Base-by-base conservation (phyloP, 2,888 invertebrate genomes). In the Adelphocoris suturalis region DNA sequence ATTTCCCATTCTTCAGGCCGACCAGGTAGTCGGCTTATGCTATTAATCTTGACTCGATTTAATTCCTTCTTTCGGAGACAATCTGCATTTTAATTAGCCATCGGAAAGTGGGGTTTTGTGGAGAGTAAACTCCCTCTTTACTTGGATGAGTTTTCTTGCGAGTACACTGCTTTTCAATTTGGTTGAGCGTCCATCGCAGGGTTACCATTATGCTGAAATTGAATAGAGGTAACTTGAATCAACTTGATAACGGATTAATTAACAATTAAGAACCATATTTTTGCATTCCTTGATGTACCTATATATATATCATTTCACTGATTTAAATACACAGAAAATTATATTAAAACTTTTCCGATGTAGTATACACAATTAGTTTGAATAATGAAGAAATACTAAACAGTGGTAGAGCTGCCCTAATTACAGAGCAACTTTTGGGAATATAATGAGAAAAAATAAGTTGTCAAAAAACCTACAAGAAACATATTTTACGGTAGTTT, bases 61-160 rank as follows among this genome's bases (percentile, higher is more conserved):
- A 78, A 78, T 78, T 85, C 61, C 85, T 37, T 37, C 37, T 57
- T 85, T 47, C 12, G 52, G 61, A 52, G 86, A 86, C 86, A 86
- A 86, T 86, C 86, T 86, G 27, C 75, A 86, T 86, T 75, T 75
- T 86, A 86, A 86, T 86, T 86, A 86, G 48, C 14, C 68, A 52
- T 82, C 27, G 82, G 47, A 52, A 52, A 47, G 23, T n/a, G 82
- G 82, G 68, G 68, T 68, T 68, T 68, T 27, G 23, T 68, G 23
- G 23, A 68, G 19, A 68, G 27, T 68, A 68, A 68, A 68, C 68
- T 68, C 23, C 7, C 19, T 68, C 23, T 61, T 23, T 68, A 68
- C 68, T 68, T 68, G 68, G 27, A 23, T 68, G 61, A 61, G 61
- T 19, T 61, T 52, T 52, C 52, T 52, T 5, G 52, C 1, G 52